phyloP scores from a whole-genome alignment of 2,888 invertebrate genomes.

The Cryptosula pallasiana region DNA sequence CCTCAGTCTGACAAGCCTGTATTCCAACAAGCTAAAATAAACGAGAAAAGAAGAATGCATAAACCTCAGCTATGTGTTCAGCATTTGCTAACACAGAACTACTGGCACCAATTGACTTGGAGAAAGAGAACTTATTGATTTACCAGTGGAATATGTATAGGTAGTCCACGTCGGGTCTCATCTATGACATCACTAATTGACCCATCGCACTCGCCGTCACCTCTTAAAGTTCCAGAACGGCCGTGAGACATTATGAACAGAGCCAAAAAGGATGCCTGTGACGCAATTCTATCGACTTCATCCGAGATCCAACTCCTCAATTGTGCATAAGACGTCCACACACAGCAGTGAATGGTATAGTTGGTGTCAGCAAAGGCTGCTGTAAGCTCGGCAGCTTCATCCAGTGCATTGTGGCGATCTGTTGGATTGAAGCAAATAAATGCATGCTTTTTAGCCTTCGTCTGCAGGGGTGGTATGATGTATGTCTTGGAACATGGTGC shows the following conservation, averaged over 20 bases:
- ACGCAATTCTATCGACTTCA: neutral
- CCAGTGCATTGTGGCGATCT: neutral
- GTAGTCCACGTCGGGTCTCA: neutral
- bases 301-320: constrained; percentile 3
- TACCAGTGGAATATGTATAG: neutral
- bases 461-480: neutral
- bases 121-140: too few species aligned
- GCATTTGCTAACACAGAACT: too few species aligned
- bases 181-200: neutral
- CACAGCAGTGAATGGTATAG: neutral
- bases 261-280: neutral
- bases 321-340: neutral
- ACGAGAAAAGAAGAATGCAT: neutral
- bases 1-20: neutral
- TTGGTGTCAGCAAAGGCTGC: neutral
- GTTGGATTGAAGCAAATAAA: constrained; percentile 2
- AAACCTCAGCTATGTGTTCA: too few species aligned
- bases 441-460: neutral
- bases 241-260: neutral
- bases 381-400: neutral
- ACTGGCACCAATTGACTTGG: too few species aligned
- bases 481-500: neutral
- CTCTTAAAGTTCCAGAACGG: neutral
- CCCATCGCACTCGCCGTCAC: neutral
- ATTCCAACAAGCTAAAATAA: neutral